phyloP scores from a whole-genome alignment of 1,140 invertebrate species.

The Cryptotermes secundus region DNA sequence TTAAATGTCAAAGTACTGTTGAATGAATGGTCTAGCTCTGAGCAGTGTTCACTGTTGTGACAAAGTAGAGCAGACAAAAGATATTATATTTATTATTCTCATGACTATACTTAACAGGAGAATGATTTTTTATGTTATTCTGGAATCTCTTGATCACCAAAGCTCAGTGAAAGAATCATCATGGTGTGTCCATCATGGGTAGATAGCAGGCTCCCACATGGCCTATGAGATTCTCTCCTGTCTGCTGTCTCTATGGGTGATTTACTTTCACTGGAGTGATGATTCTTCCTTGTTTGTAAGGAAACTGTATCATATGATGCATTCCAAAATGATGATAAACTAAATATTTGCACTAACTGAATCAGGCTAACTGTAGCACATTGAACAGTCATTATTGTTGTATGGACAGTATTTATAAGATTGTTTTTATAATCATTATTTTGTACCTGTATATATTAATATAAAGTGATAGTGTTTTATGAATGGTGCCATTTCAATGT shows the following conservation, averaged over 20 bases:
- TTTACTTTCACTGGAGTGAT: background rate
- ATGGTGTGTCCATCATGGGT: background rate
- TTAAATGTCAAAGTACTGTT: background rate
- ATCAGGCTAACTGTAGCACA: background rate
- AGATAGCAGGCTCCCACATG: background rate
- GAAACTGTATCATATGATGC: background rate
- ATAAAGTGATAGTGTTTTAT: background rate
- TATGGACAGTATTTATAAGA: constrained; percentile 5
- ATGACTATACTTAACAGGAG: background rate
- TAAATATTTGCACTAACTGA: background rate
- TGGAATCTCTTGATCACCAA: constrained; percentile 15
- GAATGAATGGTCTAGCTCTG: background rate
- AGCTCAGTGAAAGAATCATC: background rate
- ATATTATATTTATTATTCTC: background rate
- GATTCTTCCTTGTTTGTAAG: background rate
- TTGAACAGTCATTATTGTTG: background rate
- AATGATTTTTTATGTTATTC: background rate
- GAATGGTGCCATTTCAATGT: constrained; percentile 7
- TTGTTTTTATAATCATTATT: background rate
- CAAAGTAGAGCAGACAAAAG: background rate
- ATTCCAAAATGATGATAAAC: background rate
- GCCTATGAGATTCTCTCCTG: background rate
- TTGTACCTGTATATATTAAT: constrained; percentile 19
- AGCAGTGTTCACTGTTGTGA: background rate
- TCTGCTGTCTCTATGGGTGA: background rate